These are phyloP conservation scores for Dendrocopos noguchii DNA, from an alignment of 2,113 vertebrate genomes.

Conservation along the genomic window DNA sequence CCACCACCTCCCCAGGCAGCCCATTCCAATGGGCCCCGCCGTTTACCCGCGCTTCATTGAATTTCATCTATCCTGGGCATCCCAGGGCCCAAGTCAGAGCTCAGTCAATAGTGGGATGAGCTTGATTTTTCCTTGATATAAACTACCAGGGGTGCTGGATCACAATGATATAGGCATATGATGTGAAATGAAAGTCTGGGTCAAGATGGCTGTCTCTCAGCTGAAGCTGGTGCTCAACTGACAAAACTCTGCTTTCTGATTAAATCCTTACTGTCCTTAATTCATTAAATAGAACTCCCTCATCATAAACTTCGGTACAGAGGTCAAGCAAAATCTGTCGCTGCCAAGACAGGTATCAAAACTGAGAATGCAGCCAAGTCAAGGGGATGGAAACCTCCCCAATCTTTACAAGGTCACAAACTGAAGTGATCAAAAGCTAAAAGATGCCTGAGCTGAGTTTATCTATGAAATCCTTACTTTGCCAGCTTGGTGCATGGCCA, in stretches of 20 bases:
- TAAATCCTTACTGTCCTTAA: not conserved
- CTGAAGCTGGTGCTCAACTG: not conserved
- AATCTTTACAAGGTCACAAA: not conserved
- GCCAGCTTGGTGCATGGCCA: not conserved
- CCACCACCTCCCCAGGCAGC: no score
- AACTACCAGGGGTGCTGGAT: not conserved
- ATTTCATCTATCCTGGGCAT: not conserved
- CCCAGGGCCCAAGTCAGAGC: not conserved
- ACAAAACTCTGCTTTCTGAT: not conserved
- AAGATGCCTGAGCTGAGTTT: not conserved
- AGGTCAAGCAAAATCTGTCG: not conserved
- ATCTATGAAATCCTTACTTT: not conserved
- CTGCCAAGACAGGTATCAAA: not conserved
- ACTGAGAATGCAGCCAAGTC: not conserved
- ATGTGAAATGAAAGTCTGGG: not conserved
- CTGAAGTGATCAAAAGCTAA: not conserved
- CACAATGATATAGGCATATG: not conserved
- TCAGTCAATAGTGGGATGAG: not conserved
- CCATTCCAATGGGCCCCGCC: no score
- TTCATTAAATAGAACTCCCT: not conserved
- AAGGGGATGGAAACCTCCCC: not conserved
- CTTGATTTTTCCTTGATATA: not conserved
- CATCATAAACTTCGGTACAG: not conserved
- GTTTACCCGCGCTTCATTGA: no score
- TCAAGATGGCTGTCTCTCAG: not conserved